Conservation (phyloP, 2,113 vertebrate species). For the Sorex araneus region DNA sequence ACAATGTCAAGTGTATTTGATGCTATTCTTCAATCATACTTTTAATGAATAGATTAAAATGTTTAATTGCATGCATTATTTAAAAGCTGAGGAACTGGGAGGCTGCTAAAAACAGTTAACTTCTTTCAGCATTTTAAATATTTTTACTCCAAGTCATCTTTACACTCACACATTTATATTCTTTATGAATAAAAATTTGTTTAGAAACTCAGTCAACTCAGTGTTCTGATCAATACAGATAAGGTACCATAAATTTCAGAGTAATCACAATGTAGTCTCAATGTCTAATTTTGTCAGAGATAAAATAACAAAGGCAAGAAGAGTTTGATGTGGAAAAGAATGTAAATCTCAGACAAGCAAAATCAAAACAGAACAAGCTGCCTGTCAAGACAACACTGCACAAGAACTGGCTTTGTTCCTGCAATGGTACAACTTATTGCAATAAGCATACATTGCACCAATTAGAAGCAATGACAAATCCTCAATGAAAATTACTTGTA, state of each 20-base stretch:
- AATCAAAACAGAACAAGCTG: not conserved
- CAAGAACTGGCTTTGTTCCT: not conserved
- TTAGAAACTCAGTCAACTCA: not conserved
- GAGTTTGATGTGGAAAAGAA: constrained; percentile 22
- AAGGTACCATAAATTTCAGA: constrained; percentile 12
- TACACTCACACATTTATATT: constrained; percentile 44
- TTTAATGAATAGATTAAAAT: constrained; percentile 73
- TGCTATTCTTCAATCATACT: constrained; percentile 61
- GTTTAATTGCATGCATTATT: constrained; percentile 76
- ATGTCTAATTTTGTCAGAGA: constrained; percentile 32
- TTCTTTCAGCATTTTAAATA: constrained; percentile 56
- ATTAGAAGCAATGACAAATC: not conserved
- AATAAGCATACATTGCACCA: not conserved
- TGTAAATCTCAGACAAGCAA: constrained; percentile 30
- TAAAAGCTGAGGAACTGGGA: constrained; percentile 60
- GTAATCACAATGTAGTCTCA: not conserved
- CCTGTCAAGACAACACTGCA: not conserved
- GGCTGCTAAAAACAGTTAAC: constrained; percentile 60
- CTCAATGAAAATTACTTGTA: constrained; percentile 14
- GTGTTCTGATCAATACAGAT: not conserved
- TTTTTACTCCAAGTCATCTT: not conserved
- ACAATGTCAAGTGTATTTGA: constrained; percentile 47
- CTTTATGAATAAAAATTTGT: constrained; percentile 56
- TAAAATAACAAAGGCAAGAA: constrained; percentile 25
- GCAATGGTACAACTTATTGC: not conserved